Percentiles rank a stretch among this genome's conserved stretches.
These are phyloP conservation scores for Acholoe squamosa DNA, from an alignment of 2,888 invertebrate genomes.

Conservation along the genomic window DNA sequence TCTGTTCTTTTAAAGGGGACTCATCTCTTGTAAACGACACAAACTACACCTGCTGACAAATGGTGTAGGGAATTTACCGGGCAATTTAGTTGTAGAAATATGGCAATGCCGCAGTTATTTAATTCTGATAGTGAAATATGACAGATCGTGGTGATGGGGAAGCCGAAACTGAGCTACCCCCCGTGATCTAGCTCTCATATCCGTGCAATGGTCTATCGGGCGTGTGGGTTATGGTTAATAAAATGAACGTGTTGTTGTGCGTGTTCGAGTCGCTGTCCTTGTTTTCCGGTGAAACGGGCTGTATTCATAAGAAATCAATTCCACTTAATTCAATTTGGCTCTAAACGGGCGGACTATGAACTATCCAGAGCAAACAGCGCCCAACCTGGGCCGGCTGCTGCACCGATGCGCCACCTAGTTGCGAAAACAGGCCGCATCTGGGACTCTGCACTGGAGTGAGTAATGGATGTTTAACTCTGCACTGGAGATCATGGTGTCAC, in stretches of 20 bases:
- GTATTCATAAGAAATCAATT: slow-evolving; percentile 33
- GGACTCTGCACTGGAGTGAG: not conserved
- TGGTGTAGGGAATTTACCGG: too few species aligned
- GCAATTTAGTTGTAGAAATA: too few species aligned
- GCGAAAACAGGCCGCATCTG: not conserved
- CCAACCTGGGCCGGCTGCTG: not conserved
- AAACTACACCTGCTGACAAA: too few species aligned
- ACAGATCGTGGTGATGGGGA: not conserved
- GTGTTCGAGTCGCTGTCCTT: not conserved
- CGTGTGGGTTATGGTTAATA: too few species aligned
- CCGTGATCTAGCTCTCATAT: not conserved
- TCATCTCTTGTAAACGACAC: too few species aligned
- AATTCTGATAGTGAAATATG: not conserved
- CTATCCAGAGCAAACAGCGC: not conserved
- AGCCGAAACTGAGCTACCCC: not conserved
- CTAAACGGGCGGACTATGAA: not conserved
- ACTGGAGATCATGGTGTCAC: not conserved
- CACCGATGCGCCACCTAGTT: not conserved
- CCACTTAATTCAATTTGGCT: slow-evolving; percentile 36
- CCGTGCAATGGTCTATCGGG: too few species aligned
- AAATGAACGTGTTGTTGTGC: too few species aligned
- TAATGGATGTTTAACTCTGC: too few species aligned
- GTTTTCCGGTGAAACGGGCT: not conserved
- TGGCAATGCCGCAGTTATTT: too few species aligned
- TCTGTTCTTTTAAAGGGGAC: too few species aligned